Percentiles rank a stretch among this genome's conserved stretches.
phyloP scores from a whole-genome alignment of 2,113 vertebrate species.

The Syrmaticus mikado region DNA sequence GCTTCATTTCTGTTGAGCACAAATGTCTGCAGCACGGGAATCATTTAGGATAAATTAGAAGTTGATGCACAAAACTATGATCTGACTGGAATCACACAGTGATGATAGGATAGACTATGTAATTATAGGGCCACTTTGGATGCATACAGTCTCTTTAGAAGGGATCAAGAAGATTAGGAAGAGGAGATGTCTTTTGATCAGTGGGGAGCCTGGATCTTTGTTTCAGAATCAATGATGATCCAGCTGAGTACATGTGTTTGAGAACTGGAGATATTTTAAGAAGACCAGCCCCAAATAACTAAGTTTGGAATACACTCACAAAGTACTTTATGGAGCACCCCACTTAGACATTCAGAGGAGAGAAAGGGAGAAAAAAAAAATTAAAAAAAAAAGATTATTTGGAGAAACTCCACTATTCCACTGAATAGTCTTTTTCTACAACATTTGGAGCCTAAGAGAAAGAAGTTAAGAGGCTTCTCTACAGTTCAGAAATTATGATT shows the following conservation, averaged over 20 bases:
- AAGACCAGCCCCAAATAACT: not conserved
- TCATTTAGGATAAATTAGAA: not conserved
- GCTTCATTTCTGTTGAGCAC: not conserved
- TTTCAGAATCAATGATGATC: not conserved
- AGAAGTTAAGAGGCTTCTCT: not conserved
- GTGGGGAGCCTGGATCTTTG: not conserved
- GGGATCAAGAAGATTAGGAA: not conserved
- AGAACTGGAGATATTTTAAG: not conserved
- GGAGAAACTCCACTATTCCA: not conserved
- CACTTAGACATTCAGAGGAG: not conserved
- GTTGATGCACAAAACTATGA: accelerated
- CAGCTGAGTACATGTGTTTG: not conserved
- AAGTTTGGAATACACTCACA: not conserved
- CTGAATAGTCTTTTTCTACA: not conserved
- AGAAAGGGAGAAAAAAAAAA: not conserved
- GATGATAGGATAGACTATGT: too few relatives aligned
- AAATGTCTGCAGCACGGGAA: not conserved
- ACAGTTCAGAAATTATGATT: slow-evolving; percentile 30
- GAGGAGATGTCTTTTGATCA: not conserved
- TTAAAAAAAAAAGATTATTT: not conserved
- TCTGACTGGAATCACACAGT: not conserved
- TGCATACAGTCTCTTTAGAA: not conserved
- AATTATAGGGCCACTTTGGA: not conserved
- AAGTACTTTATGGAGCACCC: not conserved
- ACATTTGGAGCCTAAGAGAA: not conserved